Base-by-base conservation (phyloP, 2,797 vertebrate species). In the Ctenosaura bakeri region DNA sequence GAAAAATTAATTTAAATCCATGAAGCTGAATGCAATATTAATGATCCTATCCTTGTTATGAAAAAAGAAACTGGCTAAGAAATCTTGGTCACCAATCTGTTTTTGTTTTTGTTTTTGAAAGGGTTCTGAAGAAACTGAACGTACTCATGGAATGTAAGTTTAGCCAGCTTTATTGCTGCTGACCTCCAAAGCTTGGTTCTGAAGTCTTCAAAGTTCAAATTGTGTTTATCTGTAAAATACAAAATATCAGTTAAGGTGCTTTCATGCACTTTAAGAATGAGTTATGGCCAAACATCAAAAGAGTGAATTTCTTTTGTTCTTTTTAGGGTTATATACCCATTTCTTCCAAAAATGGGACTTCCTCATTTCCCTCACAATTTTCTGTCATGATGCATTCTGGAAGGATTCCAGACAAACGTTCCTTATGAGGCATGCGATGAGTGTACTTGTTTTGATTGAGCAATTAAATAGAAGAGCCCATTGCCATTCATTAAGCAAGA, bases 11-110 rank as follows among this genome's bases (percentile, higher is more conserved):
- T 92, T 92, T 95, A 92, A 96, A 95, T 96, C 96, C 95, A 76
- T 92, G 50, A 94, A 92, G 8, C 73, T 84, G 90, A 96, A 95
- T 96, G 89, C 94, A 96, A 94, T 96, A 96, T 96, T 95, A 95
- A 92, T 93, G 79, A 94, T 83, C 94, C 91, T 95, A 95, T 95
- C 90, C 88, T 92, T 94, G 93, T 96, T 97, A 96, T 97, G 96
- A 95, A 93, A 95, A 93, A 95, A 94, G 94, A 96, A 97, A 95
- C 91, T 94, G 93, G 93, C 94, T 96, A 96, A 94, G 91, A 96
- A 96, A 95, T 84, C 38, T 90, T 91, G 95, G 89, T 96, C 94
- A 95, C 90, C 92, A 96, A 95, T 93, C 93, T 95, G 95, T 96
- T 96, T 95, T 91, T 96, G 42, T 46, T 46, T 46, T 46, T 46